Conservation (phyloP, 2,113 vertebrate genomes). For the Nansenia antarctica region DNA sequence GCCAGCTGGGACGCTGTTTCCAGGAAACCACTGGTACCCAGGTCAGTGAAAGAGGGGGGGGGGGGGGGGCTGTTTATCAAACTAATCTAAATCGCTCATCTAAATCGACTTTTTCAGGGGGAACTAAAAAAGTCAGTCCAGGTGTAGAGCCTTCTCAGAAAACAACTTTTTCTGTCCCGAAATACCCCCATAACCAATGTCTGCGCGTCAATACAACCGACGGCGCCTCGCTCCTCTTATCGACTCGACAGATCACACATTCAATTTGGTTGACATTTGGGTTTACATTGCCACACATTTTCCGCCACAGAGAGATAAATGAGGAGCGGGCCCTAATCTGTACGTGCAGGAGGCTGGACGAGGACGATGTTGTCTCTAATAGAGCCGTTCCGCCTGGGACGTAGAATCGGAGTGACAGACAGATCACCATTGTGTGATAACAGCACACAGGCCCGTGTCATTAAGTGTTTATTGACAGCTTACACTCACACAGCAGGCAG, state of each 20-base stretch:
- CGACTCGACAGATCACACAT: constrained; percentile 8
- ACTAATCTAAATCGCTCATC: background rate
- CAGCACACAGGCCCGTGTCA: background rate
- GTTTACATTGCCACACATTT: constrained; percentile 8
- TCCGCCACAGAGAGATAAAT: constrained; percentile 31
- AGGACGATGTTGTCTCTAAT: background rate
- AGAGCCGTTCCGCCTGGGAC: background rate
- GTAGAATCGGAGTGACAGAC: background rate
- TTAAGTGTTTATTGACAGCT: background rate
- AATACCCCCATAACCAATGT: background rate
- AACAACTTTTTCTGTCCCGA: background rate
- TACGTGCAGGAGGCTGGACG: background rate
- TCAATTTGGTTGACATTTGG: constrained; percentile 28
- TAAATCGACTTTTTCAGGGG: background rate
- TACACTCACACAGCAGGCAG: background rate
- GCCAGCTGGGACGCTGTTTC: constrained; percentile 92
- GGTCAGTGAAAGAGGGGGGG: constrained; percentile 66
- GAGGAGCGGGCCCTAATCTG: background rate
- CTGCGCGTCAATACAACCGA: background rate
- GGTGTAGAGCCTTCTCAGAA: background rate
- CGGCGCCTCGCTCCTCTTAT: background rate
- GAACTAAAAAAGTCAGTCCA: background rate
- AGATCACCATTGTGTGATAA: background rate
- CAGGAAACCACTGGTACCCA: constrained; percentile 93
- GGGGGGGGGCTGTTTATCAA: background rate